Base-by-base conservation (phyloP, 2,888 invertebrate genomes). In the Hypercompe scribonia region DNA sequence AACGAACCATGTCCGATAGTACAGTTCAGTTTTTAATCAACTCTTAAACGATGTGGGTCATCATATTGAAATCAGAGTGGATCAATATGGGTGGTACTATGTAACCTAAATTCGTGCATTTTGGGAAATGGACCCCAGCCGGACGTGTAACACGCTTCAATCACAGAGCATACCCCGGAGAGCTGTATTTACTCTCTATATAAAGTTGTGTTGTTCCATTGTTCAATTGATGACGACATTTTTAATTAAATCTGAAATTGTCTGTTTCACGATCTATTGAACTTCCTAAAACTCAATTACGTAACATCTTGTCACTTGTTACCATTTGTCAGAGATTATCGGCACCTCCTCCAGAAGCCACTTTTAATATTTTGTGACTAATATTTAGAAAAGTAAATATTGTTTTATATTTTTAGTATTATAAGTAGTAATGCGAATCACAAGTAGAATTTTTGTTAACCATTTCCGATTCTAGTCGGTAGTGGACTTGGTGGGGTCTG, bases 61-160 rank as follows among this genome's bases (percentile, higher is more conserved):
- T 68, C 77, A 68, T 74, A 46, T 58, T 34, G 67, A 66, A 69
- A 54, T 65, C 50, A 54, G 31, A 68, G 54, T 65, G 73, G 68
- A 72, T 72, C 74, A 74, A 77, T 72, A 70, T 65, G 76, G 54
- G 74, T 77, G 65, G 39, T 72, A 70, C 74, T 80, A 76, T 84
- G 90, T 90, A 93, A 92, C 92, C 93, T 86, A 93, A 93, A 94
- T 94, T 91, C 93, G 90, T 93, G 92, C 91, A 93, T 94, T 94
- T 94, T 92, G 93, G 91, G 92, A 90, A 92, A 93, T 91, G 91
- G 93, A 90, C 91, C 91, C 88, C 81, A 86, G 86, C 92, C 94
- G 95, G 95, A 95, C 95, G 90, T 93, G 94, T 94, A 93, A 95
- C 95, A 94, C 92, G 95, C 95, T 94, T 95, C 95, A 95, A 95